These are phyloP conservation scores for Venturia canescens DNA, from an alignment of 1,140 invertebrate genomes.

Conservation along the genomic window DNA sequence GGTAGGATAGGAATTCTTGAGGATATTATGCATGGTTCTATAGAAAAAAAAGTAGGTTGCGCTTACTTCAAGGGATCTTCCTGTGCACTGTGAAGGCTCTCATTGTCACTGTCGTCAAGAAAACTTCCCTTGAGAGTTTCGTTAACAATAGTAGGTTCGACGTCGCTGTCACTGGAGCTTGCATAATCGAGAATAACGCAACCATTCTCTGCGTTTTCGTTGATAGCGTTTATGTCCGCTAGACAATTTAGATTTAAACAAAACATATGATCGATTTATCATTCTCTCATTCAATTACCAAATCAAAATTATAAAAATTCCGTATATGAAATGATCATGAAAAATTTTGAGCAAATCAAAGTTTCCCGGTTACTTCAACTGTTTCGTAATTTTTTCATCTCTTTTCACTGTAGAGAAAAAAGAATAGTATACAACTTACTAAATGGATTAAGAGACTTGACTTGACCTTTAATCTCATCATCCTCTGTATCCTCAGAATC, in stretches of 20 bases:
- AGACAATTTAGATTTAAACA: constrained; percentile 57
- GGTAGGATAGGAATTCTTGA: neutral
- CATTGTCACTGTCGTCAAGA: constrained; percentile 85
- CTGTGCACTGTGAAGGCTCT: constrained; percentile 87
- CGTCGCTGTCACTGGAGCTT: constrained; percentile 86
- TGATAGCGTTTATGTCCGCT: constrained; percentile 80
- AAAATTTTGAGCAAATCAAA: too few relatives aligned
- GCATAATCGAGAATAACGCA: constrained; percentile 83
- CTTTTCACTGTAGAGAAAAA: too few relatives aligned
- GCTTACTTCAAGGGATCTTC: constrained; percentile 88
- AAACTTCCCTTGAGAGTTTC: constrained; percentile 82
- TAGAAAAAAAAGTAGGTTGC: constrained; percentile 36
- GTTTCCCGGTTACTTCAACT: too few relatives aligned
- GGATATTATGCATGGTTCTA: neutral
- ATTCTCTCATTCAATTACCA: too few relatives aligned
- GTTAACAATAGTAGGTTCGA: constrained; percentile 80
- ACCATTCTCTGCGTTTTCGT: constrained; percentile 76
- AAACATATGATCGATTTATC: too few relatives aligned
- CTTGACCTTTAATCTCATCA: constrained; percentile 63
- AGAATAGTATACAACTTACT: constrained; percentile 69
- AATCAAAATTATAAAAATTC: too few relatives aligned
- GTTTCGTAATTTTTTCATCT: too few relatives aligned
- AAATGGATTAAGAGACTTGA: constrained; percentile 77
- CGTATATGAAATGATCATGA: too few relatives aligned
- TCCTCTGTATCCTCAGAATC: constrained; percentile 61